Evolutionary conservation across 1,140 invertebrate genomes (phyloP), one percentile per base, ranked within the genome.

Genomic region (Galleria mellonella): DNA sequence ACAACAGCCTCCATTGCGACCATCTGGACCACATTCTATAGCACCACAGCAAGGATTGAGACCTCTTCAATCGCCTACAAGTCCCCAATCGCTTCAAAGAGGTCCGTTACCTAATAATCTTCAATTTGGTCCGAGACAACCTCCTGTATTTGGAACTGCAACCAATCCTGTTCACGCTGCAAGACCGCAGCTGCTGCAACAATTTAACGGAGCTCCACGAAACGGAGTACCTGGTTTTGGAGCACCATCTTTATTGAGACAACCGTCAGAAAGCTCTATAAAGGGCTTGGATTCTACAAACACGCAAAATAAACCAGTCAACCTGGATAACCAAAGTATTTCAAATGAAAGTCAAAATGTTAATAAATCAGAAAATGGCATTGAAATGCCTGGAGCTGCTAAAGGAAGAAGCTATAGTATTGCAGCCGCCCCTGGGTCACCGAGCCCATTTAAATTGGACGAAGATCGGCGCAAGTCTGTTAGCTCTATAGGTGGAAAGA

Each of bases 361-460:
- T 35, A 61, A 43, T 41, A 78, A 74, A 44, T 31, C 55, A 10
- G 79, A 83, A 46, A 69, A 65, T 60, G 69, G 54, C 37, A 59
- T 63, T 55, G 78, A 81, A 42, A 60, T 69, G 32, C 56, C 74
- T 11, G 69, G 71, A 45, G 51, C 63, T 41, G 49, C 67, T 15
- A 87, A 87, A 68, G 81, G 72, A 13, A 75, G 86, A 64, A 87
- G 86, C 50, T 87, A 62, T 45, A 87, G 86, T 44, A 87, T 87
- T 58, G 75, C 85, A 37, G 86, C 83, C 30, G 81, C 85, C 35
- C 74, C 82, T 14, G 82, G 78, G n/a, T 58, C 76, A 41, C 74
- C 74, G 23, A 82, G 75, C 38, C 75, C 78, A 33, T 65, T 85
- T 28, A 77, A 79, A 66, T 54, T 62, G 43, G 85, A 87, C 40